Evolutionary conservation across 2,797 vertebrate genomes (phyloP).

Genomic region (Chelonia mydas): DNA sequence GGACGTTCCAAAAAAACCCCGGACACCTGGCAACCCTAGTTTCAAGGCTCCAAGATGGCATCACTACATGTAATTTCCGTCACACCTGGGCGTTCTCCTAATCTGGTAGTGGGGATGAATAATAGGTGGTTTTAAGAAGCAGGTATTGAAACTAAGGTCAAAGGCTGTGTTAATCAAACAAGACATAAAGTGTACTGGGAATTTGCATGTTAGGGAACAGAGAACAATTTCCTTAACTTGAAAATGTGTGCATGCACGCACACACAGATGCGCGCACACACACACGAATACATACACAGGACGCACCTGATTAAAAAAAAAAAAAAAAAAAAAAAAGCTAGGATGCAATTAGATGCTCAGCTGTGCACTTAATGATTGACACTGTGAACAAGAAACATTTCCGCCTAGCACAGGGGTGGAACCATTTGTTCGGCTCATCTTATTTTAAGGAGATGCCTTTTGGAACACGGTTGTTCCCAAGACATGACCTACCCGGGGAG

Average conservation of each 20-base stretch:
- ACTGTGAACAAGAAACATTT: conserved; percentile 32
- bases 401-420: background rate
- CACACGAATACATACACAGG: background rate
- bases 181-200: conserved; percentile 56
- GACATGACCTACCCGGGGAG: background rate
- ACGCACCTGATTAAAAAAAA: background rate
- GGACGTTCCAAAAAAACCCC: no score
- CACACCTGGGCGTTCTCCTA: conserved; percentile 44
- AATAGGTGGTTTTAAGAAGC: conserved; percentile 51
- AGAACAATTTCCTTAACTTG: conserved; percentile 55
- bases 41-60: conserved; percentile 10
- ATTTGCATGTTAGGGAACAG: conserved; percentile 54
- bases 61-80: conserved; percentile 38
- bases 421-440: background rate
- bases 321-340: background rate
- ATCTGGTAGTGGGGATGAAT: conserved; percentile 46
- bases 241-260: background rate
- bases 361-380: conserved; percentile 37
- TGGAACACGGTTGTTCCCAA: background rate
- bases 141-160: conserved; percentile 58
- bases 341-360: conserved; percentile 33
- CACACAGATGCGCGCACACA: background rate
- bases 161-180: conserved; percentile 71
- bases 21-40: no score
- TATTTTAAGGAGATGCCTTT: background rate